These are phyloP conservation scores for Steatornis caripensis DNA, from an alignment of 2,113 vertebrate genomes.

Conservation along the genomic window DNA sequence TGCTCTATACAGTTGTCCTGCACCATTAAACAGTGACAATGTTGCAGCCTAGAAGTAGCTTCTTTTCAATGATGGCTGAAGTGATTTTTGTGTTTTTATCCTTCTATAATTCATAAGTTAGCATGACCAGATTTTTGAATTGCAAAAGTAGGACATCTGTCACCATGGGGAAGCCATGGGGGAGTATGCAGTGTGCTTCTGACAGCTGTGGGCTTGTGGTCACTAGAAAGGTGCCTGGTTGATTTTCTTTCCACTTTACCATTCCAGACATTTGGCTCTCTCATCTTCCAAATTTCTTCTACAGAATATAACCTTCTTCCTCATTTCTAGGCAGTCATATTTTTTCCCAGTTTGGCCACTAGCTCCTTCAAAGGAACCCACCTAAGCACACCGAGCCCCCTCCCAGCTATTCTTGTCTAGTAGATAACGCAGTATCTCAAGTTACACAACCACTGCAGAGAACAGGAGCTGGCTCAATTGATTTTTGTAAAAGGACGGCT, in stretches of 20 bases:
- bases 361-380: background rate
- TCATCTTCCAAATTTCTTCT: background rate
- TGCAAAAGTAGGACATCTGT: constrained; percentile 64
- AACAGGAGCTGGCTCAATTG: background rate
- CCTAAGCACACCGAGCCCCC: background rate
- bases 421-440: background rate
- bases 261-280: background rate
- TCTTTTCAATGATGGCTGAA: constrained; percentile 37
- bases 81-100: constrained; percentile 5
- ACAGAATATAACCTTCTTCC: background rate
- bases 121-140: constrained; percentile 29
- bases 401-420: background rate
- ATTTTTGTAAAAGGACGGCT: background rate
- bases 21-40: background rate
- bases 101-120: constrained; percentile 63
- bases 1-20: background rate
- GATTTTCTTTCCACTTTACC: background rate
- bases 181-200: background rate
- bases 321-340: background rate
- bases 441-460: background rate
- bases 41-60: constrained; percentile 44
- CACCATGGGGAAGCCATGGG: constrained; percentile 47
- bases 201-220: constrained; percentile 40
- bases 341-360: background rate
- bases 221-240: constrained; percentile 32